These are phyloP conservation scores for Sebastes trivittatus DNA, from an alignment of 2,797 vertebrate genomes.

Conservation along the genomic window DNA sequence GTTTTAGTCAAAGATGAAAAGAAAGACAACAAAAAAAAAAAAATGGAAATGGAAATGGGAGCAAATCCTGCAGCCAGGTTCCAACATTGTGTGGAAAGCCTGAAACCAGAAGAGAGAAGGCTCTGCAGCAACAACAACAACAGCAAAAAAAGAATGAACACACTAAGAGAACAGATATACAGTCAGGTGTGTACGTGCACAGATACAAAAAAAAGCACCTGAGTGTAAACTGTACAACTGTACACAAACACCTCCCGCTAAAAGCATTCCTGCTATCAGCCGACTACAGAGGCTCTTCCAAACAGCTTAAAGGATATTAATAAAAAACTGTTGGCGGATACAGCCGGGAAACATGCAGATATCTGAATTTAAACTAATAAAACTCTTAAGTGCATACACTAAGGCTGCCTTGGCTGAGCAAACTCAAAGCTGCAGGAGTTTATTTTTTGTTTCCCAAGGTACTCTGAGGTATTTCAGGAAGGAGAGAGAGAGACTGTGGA, in stretches of 20 bases:
- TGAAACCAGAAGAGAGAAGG: neutral
- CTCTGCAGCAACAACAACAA: too few species aligned
- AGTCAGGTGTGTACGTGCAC: neutral
- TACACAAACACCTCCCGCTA: conserved; percentile 25
- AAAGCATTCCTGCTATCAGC: conserved; percentile 27
- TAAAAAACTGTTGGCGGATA: neutral
- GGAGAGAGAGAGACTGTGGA: neutral
- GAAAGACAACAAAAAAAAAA: neutral
- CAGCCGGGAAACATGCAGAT: conserved; percentile 1
- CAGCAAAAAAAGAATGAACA: neutral
- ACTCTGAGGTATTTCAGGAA: neutral
- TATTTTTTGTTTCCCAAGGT: neutral
- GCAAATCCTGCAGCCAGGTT: neutral
- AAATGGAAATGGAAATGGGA: neutral
- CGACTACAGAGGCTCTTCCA: neutral
- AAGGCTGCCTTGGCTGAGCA: neutral
- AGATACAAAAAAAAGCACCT: neutral
- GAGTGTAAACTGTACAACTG: neutral
- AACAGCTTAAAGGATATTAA: conserved; percentile 19
- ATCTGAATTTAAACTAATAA: neutral
- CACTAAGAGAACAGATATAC: neutral
- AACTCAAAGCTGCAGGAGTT: neutral
- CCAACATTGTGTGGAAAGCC: neutral
- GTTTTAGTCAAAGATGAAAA: neutral
- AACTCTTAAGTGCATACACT: neutral